Base-by-base conservation (phyloP, 2,888 invertebrate genomes). In the Calephelis perditalis region DNA sequence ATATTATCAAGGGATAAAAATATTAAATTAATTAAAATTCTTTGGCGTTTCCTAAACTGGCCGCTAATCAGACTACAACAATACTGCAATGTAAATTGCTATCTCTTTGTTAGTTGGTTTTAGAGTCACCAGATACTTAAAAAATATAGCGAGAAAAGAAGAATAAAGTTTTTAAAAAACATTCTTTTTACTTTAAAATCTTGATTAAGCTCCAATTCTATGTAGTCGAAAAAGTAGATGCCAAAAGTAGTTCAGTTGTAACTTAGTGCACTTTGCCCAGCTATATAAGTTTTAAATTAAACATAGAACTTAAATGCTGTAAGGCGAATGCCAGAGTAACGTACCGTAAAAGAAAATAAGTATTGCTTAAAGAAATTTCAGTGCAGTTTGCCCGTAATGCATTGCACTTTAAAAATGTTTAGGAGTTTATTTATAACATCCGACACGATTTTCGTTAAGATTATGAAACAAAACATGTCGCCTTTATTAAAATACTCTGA, bases 261-360 rank as follows among this genome's bases (percentile, higher is more conserved):
- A 49, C 15, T 49, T 49, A 49, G 49, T 49, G 49, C 49, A 49
- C 49, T 49, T 26, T 26, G 49, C 7, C 49, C 49, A 15, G 15
- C 49, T 9, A 49, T 60, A 36, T 12, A 55, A 60, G 56, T 37
- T 56, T 35, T 12, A 54, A 60, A 60, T 60, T 47, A 60, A 60
- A 60, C 55, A 47, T 60, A 56, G 55, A 44, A 43, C 59, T 44
- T 40, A 44, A 45, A 54, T 35, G 56, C 15, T 47, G 57, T 36
- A 43, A 46, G 56, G 47, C 56, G 49, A 49, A 49, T 15, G 49
- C 49, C 62, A 56, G 40, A 54, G 64, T 63, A 61, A 62, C 62
- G 59, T 63, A 63, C 63, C 63, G 66, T 65, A 66, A 67, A 64
- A 60, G 67, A 66, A 66, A 64, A 66, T 67, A 66, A 67, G 63